These are phyloP conservation scores for Eurytoma californica DNA, from an alignment of 2,888 invertebrate species.

Conservation along the genomic window DNA sequence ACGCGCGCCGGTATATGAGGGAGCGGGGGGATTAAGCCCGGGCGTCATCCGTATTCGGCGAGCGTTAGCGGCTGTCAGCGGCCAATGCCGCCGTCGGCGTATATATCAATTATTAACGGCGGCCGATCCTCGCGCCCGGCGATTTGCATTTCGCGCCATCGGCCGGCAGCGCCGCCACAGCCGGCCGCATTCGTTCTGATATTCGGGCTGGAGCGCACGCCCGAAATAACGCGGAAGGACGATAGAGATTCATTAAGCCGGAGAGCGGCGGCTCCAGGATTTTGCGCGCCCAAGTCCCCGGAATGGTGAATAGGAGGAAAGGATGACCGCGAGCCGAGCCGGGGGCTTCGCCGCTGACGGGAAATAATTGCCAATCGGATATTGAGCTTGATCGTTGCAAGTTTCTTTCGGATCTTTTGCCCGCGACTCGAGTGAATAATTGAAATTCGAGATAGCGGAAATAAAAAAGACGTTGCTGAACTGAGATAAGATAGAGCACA, in stretches of 20 bases:
- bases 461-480: too few relatives aligned
- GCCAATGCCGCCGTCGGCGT: conserved; percentile 65
- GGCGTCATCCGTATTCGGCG: conserved; percentile 62
- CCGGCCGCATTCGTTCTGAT: conserved; percentile 52
- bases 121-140: conserved; percentile 37
- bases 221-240: conserved; percentile 37
- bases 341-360: background rate
- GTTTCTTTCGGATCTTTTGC: too few relatives aligned
- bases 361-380: too few relatives aligned
- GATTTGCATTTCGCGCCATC: conserved; percentile 50
- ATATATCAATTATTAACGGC: conserved; percentile 71
- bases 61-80: conserved; percentile 74
- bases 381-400: too few relatives aligned
- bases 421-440: too few relatives aligned
- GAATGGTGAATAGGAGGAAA: background rate
- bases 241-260: conserved; percentile 48
- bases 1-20: conserved; percentile 66
- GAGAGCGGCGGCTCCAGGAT: background rate
- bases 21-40: conserved; percentile 69
- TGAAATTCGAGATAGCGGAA: too few relatives aligned
- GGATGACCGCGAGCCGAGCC: background rate
- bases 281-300: background rate
- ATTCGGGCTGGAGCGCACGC: conserved; percentile 29
- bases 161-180: background rate
- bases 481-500: too few relatives aligned